These are phyloP conservation scores for Sphecodes monilicornis DNA, from an alignment of 2,888 invertebrate species.

Conservation along the genomic window DNA sequence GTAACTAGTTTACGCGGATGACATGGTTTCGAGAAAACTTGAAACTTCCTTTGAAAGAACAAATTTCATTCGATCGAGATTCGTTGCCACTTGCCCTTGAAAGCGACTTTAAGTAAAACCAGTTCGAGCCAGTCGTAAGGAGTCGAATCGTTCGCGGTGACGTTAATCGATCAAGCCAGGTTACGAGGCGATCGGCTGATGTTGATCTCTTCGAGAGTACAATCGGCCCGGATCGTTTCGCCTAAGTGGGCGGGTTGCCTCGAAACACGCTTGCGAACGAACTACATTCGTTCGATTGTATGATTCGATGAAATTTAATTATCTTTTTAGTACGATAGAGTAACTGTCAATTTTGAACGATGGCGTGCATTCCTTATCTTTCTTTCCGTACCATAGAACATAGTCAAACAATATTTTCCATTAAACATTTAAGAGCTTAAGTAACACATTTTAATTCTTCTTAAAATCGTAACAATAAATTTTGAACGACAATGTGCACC, in stretches of 20 bases:
- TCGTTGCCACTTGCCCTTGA: background rate
- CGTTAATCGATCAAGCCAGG: conserved; percentile 63
- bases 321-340: too few relatives aligned
- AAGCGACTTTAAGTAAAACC: conserved; percentile 65
- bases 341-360: too few relatives aligned
- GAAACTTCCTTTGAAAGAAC: background rate
- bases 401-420: too few relatives aligned
- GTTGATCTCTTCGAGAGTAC: background rate
- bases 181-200: conserved; percentile 34
- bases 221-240: background rate
- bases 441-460: too few relatives aligned
- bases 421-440: too few relatives aligned
- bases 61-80: conserved; percentile 3
- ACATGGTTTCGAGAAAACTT: background rate
- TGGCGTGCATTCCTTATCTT: too few relatives aligned
- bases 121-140: conserved; percentile 62
- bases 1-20: background rate
- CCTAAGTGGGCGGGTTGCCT: background rate
- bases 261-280: background rate
- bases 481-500: too few relatives aligned
- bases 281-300: background rate
- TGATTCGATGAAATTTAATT: background rate
- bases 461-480: too few relatives aligned
- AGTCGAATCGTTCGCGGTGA: conserved; percentile 57
- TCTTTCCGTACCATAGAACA: too few relatives aligned